Conservation (phyloP, 2,888 invertebrate species). For the Tipula confusa region DNA sequence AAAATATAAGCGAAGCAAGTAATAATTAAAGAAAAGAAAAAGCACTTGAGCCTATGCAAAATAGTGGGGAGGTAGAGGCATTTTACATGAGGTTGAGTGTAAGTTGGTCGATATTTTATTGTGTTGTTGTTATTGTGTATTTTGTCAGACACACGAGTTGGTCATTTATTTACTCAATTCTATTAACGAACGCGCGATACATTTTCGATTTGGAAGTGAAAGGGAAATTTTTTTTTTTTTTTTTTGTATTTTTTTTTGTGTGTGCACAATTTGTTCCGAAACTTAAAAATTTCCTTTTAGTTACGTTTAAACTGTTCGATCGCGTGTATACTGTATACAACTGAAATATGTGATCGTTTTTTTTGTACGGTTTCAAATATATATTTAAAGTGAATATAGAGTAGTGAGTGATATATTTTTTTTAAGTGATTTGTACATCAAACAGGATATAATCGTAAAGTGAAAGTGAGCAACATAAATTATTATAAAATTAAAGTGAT, state of each 20-base stretch:
- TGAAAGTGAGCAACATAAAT: conserved; percentile 12
- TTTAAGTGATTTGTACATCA: background rate
- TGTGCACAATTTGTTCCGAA: background rate
- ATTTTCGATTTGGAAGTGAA: background rate
- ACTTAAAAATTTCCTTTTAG: background rate
- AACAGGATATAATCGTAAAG: background rate
- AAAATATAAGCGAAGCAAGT: background rate
- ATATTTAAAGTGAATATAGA: background rate
- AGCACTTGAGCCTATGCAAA: conserved; percentile 17
- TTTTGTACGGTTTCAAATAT: background rate
- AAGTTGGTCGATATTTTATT: background rate
- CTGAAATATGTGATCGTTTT: background rate
- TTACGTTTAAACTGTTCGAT: background rate
- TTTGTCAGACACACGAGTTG: conserved; percentile 20
- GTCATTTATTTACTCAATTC: background rate
- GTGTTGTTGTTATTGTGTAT: background rate
- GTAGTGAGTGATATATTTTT: background rate
- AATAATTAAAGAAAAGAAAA: background rate
- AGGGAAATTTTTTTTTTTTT: background rate
- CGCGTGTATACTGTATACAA: background rate
- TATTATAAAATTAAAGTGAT: background rate
- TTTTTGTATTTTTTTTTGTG: background rate
- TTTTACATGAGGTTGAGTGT: background rate
- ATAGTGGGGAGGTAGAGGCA: background rate
- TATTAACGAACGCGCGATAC: background rate